phyloP scores from a whole-genome alignment of 2,113 vertebrate genomes.

The Microtus montanus region DNA sequence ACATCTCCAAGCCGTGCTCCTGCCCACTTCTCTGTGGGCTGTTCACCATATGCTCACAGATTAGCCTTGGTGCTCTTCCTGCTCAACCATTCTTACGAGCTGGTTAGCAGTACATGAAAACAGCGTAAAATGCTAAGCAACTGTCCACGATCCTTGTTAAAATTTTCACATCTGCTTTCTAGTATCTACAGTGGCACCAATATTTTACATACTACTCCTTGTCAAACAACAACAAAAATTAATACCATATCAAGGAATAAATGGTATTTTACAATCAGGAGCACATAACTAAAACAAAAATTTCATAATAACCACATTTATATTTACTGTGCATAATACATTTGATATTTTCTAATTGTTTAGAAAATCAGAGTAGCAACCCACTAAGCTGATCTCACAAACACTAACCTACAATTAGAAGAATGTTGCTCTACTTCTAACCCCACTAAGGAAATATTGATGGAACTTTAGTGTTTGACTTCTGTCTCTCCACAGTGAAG shows the following conservation, averaged over 20 bases:
- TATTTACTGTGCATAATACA: background rate
- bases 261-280: background rate
- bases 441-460: background rate
- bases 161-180: conserved; percentile 33
- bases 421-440: background rate
- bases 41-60: background rate
- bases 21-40: background rate
- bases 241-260: background rate
- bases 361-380: background rate
- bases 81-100: background rate
- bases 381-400: background rate
- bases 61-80: background rate
- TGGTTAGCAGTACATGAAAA: conserved; percentile 17
- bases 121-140: background rate
- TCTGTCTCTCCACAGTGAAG: background rate
- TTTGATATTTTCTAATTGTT: background rate
- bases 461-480: background rate
- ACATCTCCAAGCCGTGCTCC: background rate
- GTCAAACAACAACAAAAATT: background rate
- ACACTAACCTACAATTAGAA: background rate
- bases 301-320: background rate
- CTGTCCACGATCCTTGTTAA: background rate
- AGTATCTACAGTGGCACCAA: background rate
- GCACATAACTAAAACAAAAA: background rate
- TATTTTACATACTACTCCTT: background rate